Conservation (phyloP, 1,140 invertebrate species). For the Pectinophora gossypiella region DNA sequence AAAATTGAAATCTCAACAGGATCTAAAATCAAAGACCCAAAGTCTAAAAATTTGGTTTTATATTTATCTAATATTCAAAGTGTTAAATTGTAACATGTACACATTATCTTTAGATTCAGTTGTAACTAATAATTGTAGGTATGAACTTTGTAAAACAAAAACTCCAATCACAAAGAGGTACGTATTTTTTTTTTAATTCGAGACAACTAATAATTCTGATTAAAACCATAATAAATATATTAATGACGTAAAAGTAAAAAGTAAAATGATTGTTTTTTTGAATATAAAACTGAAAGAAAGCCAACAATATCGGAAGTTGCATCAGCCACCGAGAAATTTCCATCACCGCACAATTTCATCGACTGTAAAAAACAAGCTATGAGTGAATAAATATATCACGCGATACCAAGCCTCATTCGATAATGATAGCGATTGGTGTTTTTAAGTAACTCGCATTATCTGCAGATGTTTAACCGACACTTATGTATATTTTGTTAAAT, state of each 20-base stretch:
- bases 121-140: background rate
- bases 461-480: background rate
- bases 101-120: too few species aligned
- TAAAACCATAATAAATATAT: background rate
- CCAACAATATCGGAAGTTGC: background rate
- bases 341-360: background rate
- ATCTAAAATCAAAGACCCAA: too few species aligned
- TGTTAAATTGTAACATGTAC: too few species aligned
- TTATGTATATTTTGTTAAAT: background rate
- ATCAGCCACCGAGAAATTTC: constrained; percentile 1
- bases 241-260: background rate
- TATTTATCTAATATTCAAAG: too few species aligned
- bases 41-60: too few species aligned
- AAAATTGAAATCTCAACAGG: too few species aligned
- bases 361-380: background rate
- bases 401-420: too few species aligned
- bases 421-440: too few species aligned
- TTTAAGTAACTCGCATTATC: background rate
- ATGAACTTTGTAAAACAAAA: too few species aligned
- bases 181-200: background rate
- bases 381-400: background rate
- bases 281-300: background rate
- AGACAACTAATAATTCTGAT: background rate
- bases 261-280: background rate
- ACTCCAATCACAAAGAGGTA: too few species aligned